Conservation (phyloP, 2,797 vertebrate genomes). For the Lemur catta region DNA sequence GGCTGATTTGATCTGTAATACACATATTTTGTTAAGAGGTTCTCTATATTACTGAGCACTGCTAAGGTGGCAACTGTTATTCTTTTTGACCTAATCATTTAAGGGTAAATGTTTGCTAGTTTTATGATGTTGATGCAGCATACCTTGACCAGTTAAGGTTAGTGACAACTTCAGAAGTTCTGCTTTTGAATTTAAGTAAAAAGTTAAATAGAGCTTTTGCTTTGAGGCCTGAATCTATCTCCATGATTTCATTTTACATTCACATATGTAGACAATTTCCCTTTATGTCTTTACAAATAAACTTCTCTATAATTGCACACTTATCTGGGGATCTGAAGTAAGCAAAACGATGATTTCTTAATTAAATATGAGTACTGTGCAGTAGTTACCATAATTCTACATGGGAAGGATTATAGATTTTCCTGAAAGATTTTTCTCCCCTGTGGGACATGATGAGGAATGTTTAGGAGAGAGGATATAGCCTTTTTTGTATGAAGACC, state of each 20-base stretch:
- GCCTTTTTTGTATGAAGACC: neutral
- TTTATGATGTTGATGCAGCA: neutral
- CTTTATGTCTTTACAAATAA: constrained; percentile 18
- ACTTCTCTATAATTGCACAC: neutral
- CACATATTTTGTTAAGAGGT: neutral
- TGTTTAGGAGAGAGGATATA: neutral
- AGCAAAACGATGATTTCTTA: neutral
- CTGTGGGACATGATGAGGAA: neutral
- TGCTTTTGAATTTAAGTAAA: constrained; percentile 33
- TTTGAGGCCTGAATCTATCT: neutral
- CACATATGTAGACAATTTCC: neutral
- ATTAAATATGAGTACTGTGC: neutral
- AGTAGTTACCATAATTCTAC: neutral
- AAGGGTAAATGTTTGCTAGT: neutral
- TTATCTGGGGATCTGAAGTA: neutral
- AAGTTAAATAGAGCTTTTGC: constrained; percentile 13
- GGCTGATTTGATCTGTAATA: neutral
- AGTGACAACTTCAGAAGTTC: neutral
- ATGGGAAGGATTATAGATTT: neutral
- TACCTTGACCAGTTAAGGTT: neutral
- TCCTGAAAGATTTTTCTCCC: neutral
- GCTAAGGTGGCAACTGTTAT: neutral
- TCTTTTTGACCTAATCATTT: neutral
- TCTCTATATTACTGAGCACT: neutral
- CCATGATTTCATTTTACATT: neutral